Conservation (phyloP, 2,888 invertebrate species). For the Empis stercorea region DNA sequence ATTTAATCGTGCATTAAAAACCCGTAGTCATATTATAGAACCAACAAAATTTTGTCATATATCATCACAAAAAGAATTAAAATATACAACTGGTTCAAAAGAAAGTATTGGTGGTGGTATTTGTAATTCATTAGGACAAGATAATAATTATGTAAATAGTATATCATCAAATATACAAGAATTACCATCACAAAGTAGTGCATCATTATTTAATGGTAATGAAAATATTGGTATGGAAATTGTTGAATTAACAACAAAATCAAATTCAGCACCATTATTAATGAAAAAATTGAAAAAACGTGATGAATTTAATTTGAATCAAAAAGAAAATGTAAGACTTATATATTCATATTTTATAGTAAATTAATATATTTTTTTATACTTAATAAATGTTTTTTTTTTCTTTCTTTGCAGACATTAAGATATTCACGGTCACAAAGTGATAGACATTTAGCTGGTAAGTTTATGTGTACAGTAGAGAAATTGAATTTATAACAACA, state of each 20-base stretch:
- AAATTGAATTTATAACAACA: too few species aligned
- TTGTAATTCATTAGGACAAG: neutral
- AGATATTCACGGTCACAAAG: constrained; percentile 37
- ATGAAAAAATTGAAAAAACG: constrained; percentile 30
- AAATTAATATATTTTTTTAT: constrained; percentile 11
- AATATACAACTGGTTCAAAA: constrained; percentile 20
- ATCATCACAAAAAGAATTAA: constrained; percentile 12
- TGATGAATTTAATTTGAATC: constrained; percentile 27
- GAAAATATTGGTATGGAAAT: constrained; percentile 26
- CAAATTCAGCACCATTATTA: constrained; percentile 35
- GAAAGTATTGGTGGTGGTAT: neutral
- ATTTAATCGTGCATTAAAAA: constrained; percentile 21
- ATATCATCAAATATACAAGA: constrained; percentile 29
- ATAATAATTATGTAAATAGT: constrained; percentile 5
- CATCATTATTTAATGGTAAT: constrained; percentile 33
- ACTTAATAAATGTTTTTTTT: neutral
- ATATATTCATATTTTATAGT: too few species aligned
- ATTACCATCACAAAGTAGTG: constrained; percentile 35
- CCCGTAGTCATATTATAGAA: constrained; percentile 31
- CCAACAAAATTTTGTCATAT: constrained; percentile 11
- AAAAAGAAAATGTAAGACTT: constrained; percentile 33
- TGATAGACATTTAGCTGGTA: constrained; percentile 38
- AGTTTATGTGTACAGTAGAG: constrained; percentile 18
- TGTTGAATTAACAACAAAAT: constrained; percentile 31
- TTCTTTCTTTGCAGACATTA: constrained; percentile 25